phyloP scores from a whole-genome alignment of 2,113 vertebrate genomes.

The Acrocephalus arundinaceus region DNA sequence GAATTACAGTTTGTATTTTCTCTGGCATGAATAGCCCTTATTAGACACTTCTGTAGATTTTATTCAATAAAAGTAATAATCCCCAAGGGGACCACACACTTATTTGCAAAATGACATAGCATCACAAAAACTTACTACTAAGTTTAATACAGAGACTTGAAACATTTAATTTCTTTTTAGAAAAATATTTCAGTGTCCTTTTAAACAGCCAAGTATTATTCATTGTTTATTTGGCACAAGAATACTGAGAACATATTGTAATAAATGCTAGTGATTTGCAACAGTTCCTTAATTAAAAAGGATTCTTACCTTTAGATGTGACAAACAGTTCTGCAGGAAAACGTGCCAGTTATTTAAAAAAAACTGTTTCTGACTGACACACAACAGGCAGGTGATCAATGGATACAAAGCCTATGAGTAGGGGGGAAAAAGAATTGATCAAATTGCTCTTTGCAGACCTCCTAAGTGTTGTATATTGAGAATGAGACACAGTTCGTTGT shows the following conservation, averaged over 20 bases:
- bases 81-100: neutral
- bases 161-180: neutral
- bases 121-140: neutral
- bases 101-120: neutral
- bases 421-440: constrained; percentile 61
- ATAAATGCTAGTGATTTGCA: neutral
- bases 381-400: constrained; percentile 97
- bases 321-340: constrained; percentile 99
- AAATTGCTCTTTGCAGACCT: constrained; percentile 37
- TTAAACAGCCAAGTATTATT: constrained; percentile 12
- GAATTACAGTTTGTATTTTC: neutral
- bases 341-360: constrained; percentile 99
- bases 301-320: constrained; percentile 94
- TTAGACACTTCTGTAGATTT: neutral
- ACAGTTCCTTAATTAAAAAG: constrained; percentile 43
- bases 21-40: neutral
- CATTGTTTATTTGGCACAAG: neutral
- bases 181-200: constrained; percentile 16
- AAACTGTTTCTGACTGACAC: constrained; percentile 99
- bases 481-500: neutral
- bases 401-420: constrained; percentile 90
- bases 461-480: neutral
- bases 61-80: neutral
- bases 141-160: neutral
- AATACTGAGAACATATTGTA: neutral